Evolutionary conservation across 2,113 vertebrate genomes (phyloP).

Genomic region (Ptilorrhoa leucosticta): DNA sequence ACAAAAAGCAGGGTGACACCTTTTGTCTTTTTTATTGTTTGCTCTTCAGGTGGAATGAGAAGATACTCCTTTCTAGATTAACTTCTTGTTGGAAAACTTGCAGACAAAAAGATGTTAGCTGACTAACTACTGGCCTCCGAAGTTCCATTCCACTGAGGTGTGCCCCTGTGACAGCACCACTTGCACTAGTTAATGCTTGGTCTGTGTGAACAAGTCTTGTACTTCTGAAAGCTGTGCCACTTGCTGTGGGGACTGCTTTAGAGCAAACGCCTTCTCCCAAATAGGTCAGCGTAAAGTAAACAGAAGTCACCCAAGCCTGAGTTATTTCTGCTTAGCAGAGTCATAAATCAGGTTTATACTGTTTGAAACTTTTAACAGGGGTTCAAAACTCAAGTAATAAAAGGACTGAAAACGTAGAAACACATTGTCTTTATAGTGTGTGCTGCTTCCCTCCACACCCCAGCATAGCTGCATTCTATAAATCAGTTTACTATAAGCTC

Average conservation of each 20-base stretch:
- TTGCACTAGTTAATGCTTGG: background rate
- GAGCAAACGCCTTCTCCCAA: conserved; percentile 4
- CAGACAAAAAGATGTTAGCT: background rate
- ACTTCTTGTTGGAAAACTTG: background rate
- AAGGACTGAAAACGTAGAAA: background rate
- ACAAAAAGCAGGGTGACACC: background rate
- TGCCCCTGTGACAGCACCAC: background rate
- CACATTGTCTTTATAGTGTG: background rate
- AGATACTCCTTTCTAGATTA: background rate
- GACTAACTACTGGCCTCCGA: background rate
- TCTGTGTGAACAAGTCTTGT: background rate
- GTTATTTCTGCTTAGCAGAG: background rate
- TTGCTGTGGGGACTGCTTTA: background rate
- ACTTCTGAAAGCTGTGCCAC: background rate
- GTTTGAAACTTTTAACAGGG: background rate
- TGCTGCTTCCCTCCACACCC: background rate
- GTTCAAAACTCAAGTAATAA: background rate
- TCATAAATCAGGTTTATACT: background rate
- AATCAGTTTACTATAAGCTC: background rate
- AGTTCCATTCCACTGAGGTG: background rate
- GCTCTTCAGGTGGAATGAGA: background rate
- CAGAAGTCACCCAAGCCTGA: background rate
- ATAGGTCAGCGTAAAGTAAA: background rate
- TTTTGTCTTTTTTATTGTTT: conserved; percentile 18
- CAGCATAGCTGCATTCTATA: background rate